Evolutionary conservation across 2,113 vertebrate genomes (phyloP).

Genomic region (Coryphaenoides rupestris): DNA sequence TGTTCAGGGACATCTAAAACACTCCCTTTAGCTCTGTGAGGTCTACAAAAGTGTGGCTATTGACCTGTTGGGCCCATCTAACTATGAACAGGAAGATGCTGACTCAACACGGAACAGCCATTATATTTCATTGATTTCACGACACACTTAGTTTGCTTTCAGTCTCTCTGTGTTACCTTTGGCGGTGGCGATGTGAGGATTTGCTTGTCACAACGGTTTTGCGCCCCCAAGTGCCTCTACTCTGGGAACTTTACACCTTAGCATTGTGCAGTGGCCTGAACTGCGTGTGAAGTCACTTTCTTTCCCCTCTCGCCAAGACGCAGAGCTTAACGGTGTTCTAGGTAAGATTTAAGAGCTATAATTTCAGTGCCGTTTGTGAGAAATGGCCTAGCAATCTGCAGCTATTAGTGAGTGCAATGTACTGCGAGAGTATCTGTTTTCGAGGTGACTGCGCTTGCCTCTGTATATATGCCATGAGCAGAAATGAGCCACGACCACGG

Average conservation of each 20-base stretch:
- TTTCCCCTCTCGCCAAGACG: conserved; percentile 11
- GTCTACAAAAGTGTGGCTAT: neutral
- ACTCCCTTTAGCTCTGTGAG: neutral
- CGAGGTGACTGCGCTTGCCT: neutral
- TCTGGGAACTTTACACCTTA: conserved; percentile 51
- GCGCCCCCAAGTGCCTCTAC: conserved; percentile 61
- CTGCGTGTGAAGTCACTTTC: conserved; percentile 8
- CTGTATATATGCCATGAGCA: too few species aligned
- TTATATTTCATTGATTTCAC: neutral
- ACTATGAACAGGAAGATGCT: neutral
- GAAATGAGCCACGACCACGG: too few species aligned
- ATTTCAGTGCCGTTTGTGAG: too few species aligned
- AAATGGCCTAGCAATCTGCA: too few species aligned
- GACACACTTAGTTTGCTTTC: neutral
- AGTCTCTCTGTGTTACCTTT: neutral
- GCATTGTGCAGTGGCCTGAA: conserved; percentile 53
- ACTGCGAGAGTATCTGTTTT: too few species aligned
- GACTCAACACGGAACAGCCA: neutral
- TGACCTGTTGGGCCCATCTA: neutral
- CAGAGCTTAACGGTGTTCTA: neutral
- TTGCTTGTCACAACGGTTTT: conserved; percentile 25
- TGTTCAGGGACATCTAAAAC: neutral
- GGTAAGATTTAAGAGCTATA: too few species aligned
- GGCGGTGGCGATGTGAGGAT: neutral
- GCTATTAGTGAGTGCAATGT: too few species aligned